Evolutionary conservation across 2,888 invertebrate species (phyloP), one percentile per base, ranked within the genome.

Genomic region (Mayetiola destructor): DNA sequence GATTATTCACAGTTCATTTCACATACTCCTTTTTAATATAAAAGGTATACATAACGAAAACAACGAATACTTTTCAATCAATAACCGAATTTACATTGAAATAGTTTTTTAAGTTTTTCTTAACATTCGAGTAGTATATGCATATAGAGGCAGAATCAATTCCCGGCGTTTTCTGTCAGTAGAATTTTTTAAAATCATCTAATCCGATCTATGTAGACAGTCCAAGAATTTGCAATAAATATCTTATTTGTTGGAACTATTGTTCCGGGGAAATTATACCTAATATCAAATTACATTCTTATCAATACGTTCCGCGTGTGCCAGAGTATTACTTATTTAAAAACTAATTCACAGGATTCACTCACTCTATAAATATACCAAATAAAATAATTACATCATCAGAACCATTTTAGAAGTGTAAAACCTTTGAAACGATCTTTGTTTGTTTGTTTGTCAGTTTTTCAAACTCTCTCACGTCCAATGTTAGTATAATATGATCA

Each of bases 1-100:
- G 23, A 48, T 9, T 48, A 16, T 37, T 8, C 39, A 29, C n/a
- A n/a, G 39, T 56, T 56, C 56, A 56, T 30, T 37, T 27, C 56
- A 56, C 56, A 30, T 56, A 40, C 40, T 40, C 56, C 56, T 56
- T 56, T 23, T 56, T 40, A 27, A 40, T 39, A 10, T 2, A 27
- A 39, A 56, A 56, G 56, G 56, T 56, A 56, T 32, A 12, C 12
- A 32, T 9, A 32, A 32, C 32, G 32, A 9, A 32, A 32, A 32
- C 12, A 32, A 9, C 8, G 12, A 32, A 9, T 32, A 12, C 32
- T 32, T 32, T 32, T 32, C 8, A 32, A 32, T 9, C 32, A 12
- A 32, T 32, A 9, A 12, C 32, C 5, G 16, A 10, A 48, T 42
- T 21, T 42, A 42, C 23, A 4, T 23, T 27, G 48, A 4, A 4